Base-by-base conservation (phyloP, 2,113 vertebrate species). In the Oncorhynchus mykiss region DNA sequence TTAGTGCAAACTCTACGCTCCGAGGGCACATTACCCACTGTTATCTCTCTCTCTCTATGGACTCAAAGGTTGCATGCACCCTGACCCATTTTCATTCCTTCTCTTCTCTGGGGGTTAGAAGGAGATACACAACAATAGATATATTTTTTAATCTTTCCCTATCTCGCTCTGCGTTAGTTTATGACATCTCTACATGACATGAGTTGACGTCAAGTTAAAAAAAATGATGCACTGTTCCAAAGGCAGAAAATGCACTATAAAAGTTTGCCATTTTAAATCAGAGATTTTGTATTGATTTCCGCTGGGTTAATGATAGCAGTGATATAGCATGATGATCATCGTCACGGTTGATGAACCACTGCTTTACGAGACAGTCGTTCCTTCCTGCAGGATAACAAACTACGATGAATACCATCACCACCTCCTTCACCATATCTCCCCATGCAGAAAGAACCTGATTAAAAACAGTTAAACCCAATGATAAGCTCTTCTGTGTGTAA, bases 21-120 rank as follows among this genome's bases (percentile, higher is more conserved):
- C 45, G 6, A 69, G 73, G 12, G 57, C 48, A 13, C n/a, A 18
- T 67, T 31, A 5, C 18, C 3, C 57, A n/a, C 39, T 12, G 45
- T 45, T 45, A 3, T 69, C 31, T 34, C 18, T 67, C 18, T 67
- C 27, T 25, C 12, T 18, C 29, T 68, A 31, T 68, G 66, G 31
- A 31, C 67, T 68, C 67, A 39, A 39, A 71, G 72, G 48, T 25
- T 6, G 51, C 12, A 34, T 74, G 70, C 39, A 5, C 22, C 22
- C 59, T 49, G 29, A 64, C 60, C 64, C 45, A 70, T 31, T 48
- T 65, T 74, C 59, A 72, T 5, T 27, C 71, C 57, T 66, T 22
- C 31, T 71, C 76, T 16, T 49, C 73, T 60, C 70, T 27, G 39
- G 68, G n/a, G 39, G 20, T 0, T 64, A 70, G 3, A 49, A 48